phyloP scores from a whole-genome alignment of 2,797 vertebrate genomes.

The Hirundo rustica region DNA sequence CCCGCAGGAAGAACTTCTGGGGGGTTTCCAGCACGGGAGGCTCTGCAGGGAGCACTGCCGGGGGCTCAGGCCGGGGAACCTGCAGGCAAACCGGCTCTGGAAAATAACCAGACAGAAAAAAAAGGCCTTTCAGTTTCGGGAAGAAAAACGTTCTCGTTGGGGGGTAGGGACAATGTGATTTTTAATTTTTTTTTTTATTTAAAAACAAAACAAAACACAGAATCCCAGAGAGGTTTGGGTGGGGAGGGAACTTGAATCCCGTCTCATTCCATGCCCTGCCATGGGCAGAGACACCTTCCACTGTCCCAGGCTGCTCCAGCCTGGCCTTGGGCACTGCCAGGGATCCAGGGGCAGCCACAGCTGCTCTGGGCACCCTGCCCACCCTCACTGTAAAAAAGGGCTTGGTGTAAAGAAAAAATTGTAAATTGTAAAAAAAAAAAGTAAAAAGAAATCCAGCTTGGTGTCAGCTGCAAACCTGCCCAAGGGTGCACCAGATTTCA shows the following conservation, averaged over 20 bases:
- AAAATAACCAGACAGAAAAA: neutral
- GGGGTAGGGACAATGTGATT: fast-evolving
- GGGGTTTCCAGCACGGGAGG: neutral
- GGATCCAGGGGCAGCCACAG: too few relatives aligned
- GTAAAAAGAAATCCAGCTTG: neutral
- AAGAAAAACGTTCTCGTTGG: neutral
- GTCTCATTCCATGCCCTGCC: fast-evolving
- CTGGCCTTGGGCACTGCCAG: too few relatives aligned
- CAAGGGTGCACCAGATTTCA: neutral
- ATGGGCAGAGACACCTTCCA: neutral
- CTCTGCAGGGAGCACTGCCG: fast-evolving
- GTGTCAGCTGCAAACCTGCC: neutral
- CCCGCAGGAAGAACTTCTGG: constrained; percentile 52
- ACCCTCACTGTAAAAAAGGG: too few relatives aligned
- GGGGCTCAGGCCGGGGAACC: fast-evolving
- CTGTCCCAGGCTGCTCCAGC: neutral
- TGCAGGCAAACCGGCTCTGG: neutral
- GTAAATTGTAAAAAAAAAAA: too few relatives aligned
- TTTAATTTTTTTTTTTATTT: neutral
- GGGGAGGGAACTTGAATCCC: neutral
- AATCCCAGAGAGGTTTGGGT: neutral
- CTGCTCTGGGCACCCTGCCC: too few relatives aligned
- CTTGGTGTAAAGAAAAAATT: too few relatives aligned
- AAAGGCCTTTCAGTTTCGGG: fast-evolving
- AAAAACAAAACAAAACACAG: too few relatives aligned